Conservation (phyloP, 2,797 vertebrate genomes). For the Stomatorhinus walkeri region DNA sequence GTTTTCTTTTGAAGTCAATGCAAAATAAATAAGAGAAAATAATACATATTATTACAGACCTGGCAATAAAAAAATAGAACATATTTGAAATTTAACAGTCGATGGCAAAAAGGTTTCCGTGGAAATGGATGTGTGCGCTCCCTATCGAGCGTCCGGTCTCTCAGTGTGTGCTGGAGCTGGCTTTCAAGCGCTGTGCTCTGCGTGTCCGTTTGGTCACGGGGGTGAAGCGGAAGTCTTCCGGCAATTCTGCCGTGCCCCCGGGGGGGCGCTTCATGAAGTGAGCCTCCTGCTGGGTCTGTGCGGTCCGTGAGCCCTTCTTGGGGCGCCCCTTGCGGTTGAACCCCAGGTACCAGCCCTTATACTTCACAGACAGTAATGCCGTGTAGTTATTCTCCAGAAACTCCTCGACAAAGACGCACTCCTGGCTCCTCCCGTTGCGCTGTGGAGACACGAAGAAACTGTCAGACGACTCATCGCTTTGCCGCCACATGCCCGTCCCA, state of each 20-base stretch:
- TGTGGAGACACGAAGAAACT: slow-evolving; percentile 49
- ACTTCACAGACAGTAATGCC: slow-evolving; percentile 71
- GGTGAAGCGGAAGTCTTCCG: slow-evolving; percentile 69
- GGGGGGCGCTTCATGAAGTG: slow-evolving; percentile 77
- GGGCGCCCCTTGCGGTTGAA: slow-evolving; percentile 71
- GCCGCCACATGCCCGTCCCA: neutral
- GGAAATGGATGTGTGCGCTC: neutral
- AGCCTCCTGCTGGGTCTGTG: slow-evolving; percentile 70
- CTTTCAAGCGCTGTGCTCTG: slow-evolving; percentile 62
- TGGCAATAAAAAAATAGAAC: slow-evolving; percentile 75
- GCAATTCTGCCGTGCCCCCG: slow-evolving; percentile 64
- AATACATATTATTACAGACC: slow-evolving; percentile 54
- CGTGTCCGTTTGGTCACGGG: slow-evolving; percentile 66
- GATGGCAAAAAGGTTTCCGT: slow-evolving; percentile 46
- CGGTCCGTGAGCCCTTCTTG: slow-evolving; percentile 63
- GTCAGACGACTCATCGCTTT: neutral
- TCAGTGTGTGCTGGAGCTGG: slow-evolving; percentile 58
- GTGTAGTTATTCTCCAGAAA: slow-evolving; percentile 79
- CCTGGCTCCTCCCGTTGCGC: slow-evolving; percentile 42
- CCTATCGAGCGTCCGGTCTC: neutral
- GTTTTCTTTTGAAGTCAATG: slow-evolving; percentile 60
- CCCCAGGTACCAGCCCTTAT: slow-evolving; percentile 71
- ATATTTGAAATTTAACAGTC: slow-evolving; percentile 54
- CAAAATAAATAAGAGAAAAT: slow-evolving; percentile 70
- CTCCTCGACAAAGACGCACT: slow-evolving; percentile 75